Evolutionary conservation across 2,888 invertebrate species (phyloP).

Genomic region (Caenorhabditis imperialis): DNA sequence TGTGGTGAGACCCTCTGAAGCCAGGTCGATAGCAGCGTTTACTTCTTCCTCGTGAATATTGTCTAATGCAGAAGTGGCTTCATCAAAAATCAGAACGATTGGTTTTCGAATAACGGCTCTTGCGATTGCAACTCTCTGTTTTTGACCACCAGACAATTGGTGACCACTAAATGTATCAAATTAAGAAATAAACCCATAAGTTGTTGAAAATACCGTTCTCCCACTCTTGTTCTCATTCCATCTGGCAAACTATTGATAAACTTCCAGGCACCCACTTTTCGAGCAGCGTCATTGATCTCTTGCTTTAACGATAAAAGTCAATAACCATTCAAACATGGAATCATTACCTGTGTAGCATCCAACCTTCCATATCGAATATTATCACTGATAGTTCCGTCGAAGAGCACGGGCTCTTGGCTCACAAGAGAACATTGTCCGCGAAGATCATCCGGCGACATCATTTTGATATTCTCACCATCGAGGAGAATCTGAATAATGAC

Average conservation of each 20-base stretch:
- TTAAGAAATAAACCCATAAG: background rate
- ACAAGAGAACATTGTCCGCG: conserved; percentile 79
- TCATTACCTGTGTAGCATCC: conserved; percentile 67
- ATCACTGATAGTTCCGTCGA: conserved; percentile 76
- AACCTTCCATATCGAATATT: conserved; percentile 76
- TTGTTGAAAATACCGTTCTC: conserved; percentile 63
- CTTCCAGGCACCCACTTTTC: conserved; percentile 76
- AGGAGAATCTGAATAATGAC: conserved; percentile 69
- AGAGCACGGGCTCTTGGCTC: conserved; percentile 79
- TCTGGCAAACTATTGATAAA: conserved; percentile 75
- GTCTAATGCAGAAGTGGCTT: conserved; percentile 76
- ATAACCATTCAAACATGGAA: background rate
- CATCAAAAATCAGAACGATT: conserved; percentile 69
- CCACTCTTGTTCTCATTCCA: conserved; percentile 76
- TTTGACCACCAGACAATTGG: conserved; percentile 73
- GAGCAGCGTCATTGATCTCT: conserved; percentile 76
- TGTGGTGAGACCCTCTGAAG: conserved; percentile 73
- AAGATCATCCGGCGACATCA: conserved; percentile 76
- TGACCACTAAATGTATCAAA: conserved; percentile 50
- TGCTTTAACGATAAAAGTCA: conserved; percentile 38
- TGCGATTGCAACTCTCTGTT: conserved; percentile 76
- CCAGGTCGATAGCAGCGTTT: conserved; percentile 75
- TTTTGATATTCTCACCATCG: conserved; percentile 78
- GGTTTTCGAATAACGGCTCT: conserved; percentile 71
- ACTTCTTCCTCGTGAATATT: conserved; percentile 76